phyloP scores from a whole-genome alignment of 2,113 vertebrate species.

The Plectropomus leopardus region DNA sequence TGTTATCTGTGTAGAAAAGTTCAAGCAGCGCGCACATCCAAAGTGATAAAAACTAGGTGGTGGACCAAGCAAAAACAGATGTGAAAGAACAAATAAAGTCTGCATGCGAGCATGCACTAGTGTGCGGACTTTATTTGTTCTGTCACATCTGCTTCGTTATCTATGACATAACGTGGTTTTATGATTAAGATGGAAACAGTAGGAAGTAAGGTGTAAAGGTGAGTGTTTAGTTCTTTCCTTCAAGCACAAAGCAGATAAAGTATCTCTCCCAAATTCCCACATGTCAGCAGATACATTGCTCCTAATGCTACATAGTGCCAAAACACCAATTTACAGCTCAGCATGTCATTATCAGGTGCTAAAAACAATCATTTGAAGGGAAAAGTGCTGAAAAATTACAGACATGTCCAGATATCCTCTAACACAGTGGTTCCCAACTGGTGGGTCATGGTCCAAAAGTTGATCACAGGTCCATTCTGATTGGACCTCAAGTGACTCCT shows the following conservation, averaged over 20 bases:
- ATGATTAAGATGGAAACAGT: background rate
- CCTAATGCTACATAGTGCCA: background rate
- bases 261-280: background rate
- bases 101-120: too few relatives aligned
- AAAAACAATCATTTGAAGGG: background rate
- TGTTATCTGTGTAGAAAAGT: constrained; percentile 50
- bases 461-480: too few relatives aligned
- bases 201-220: constrained; percentile 36
- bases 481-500: too few relatives aligned
- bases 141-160: constrained; percentile 46
- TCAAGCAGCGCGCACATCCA: too few relatives aligned
- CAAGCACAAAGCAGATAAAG: background rate
- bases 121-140: too few relatives aligned
- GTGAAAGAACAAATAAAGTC: too few relatives aligned
- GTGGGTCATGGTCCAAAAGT: too few relatives aligned
- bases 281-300: constrained; percentile 22
- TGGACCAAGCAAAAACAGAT: too few relatives aligned
- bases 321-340: constrained; percentile 10
- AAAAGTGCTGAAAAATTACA: background rate
- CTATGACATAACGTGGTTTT: background rate
- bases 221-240: constrained; percentile 2
- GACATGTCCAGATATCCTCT: too few relatives aligned
- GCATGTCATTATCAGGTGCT: background rate
- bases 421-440: too few relatives aligned
- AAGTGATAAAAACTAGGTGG: too few relatives aligned